Evolutionary conservation across 2,113 vertebrate genomes (phyloP), one percentile per base, ranked within the genome.

Genomic region (Ochotona curzoniae): DNA sequence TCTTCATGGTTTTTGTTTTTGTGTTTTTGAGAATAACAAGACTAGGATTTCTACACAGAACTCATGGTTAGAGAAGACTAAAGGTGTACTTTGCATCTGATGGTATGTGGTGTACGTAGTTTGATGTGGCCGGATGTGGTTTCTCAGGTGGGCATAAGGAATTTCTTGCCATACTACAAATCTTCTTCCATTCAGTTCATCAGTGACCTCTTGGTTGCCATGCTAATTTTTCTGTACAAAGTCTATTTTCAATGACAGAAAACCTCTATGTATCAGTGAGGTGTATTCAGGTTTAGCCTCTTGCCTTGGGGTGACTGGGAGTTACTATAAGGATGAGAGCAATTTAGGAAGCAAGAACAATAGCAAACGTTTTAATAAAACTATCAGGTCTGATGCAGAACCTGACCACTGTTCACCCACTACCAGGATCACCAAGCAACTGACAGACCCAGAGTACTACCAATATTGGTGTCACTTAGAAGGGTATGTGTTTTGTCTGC

Each of bases 121-220:
- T 66, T 49, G 26, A 44, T 30, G 32, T 4, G 70, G 38, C 47
- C 66, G 28, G 25, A 84, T 14, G 23, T 26, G 35, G n/a, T 20
- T n/a, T 67, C 15, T 0, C 12, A 23, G 61, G n/a, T 25, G 5
- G 15, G 1, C 0, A 10, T 4, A 10, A 25, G 32, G 21, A 5
- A 4, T 35, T 63, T 64, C 60, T 54, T 14, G 8, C 54, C 9
- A 14, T 8, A 44, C 25, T 74, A 35, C 1, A 54, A 61, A 26
- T 38, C 35, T 66, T 49, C 54, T 30, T 85, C 57, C 26, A 64
- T 18, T 49, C 28, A 44, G 32, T 3, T 91, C 69, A 57, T 25
- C 51, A 71, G 8, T 61, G 61, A 47, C 44, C 26, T 30, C 78
- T 86, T 90, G 89, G 28, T 35, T 35, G 54, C 14, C n/a, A 25